phyloP scores from a whole-genome alignment of 2,888 invertebrate genomes.

The Synanthedon andrenaeformis region DNA sequence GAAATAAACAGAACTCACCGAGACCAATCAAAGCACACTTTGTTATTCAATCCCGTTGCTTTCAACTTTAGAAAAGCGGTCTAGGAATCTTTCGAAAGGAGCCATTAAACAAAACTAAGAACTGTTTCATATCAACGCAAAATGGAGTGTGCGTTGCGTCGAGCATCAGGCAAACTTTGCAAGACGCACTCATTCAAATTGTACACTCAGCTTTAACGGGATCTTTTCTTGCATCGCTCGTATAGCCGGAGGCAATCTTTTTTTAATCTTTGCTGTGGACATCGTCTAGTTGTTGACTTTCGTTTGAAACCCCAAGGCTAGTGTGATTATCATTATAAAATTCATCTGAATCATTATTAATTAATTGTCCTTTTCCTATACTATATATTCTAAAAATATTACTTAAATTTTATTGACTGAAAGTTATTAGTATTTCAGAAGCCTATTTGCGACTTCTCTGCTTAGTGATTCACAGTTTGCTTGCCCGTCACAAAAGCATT shows the following conservation, averaged over 20 bases:
- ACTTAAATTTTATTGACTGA: too few species aligned
- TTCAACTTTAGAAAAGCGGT: slow-evolving; percentile 15
- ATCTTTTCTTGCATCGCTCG: slow-evolving; percentile 30
- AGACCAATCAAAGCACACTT: slow-evolving; percentile 41
- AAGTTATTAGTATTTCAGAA: too few species aligned
- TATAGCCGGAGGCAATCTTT: slow-evolving; percentile 42
- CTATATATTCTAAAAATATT: too few species aligned
- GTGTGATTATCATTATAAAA: neutral
- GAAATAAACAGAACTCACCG: slow-evolving; percentile 1
- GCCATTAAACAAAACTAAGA: slow-evolving; percentile 32
- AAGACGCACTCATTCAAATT: slow-evolving; percentile 61
- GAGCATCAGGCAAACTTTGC: slow-evolving; percentile 41
- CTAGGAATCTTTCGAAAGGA: slow-evolving; percentile 22
- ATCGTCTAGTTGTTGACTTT: neutral
- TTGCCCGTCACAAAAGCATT: too few species aligned
- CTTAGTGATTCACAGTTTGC: too few species aligned
- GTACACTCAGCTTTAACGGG: slow-evolving; percentile 39
- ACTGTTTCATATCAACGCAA: slow-evolving; percentile 48
- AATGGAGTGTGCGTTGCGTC: slow-evolving; percentile 54
- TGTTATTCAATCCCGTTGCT: slow-evolving; percentile 42
- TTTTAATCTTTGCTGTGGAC: slow-evolving; percentile 10
- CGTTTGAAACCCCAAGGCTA: neutral
- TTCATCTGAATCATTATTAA: too few species aligned
- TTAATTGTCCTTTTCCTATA: too few species aligned
- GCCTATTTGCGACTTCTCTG: too few species aligned